Conservation (phyloP, 1,140 invertebrate genomes). For the Oryzaephilus surinamensis region DNA sequence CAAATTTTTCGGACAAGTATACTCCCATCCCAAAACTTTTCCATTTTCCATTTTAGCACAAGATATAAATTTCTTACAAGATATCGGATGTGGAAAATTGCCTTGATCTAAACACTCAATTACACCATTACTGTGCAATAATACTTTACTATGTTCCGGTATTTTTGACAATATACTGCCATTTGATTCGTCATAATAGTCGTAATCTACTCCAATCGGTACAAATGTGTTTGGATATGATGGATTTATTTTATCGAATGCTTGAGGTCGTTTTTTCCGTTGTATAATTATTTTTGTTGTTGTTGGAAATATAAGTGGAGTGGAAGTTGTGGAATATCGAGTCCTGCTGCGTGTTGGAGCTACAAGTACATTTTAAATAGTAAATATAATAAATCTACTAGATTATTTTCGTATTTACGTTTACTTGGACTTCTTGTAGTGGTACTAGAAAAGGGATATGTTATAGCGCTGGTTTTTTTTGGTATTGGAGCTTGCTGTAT, state of each 20-base stretch:
- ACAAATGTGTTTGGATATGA: constrained; percentile 8
- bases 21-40: constrained; percentile 68
- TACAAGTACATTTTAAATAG: constrained; percentile 1
- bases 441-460: too few species aligned
- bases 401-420: too few species aligned
- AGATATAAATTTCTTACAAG: constrained; percentile 80
- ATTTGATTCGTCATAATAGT: constrained; percentile 56
- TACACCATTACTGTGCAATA: constrained; percentile 45
- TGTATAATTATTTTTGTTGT: constrained; percentile 8
- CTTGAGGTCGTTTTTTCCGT: constrained; percentile 10
- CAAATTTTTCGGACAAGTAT: constrained; percentile 71
- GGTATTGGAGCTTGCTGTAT: constrained; percentile 28
- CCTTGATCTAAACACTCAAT: constrained; percentile 77
- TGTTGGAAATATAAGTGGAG: constrained; percentile 12
- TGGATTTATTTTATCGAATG: constrained; percentile 8
- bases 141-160: constrained; percentile 31
- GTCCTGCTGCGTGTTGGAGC: not conserved
- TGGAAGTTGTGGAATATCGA: constrained; percentile 8
- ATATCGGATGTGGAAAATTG: constrained; percentile 77
- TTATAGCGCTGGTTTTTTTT: constrained; percentile 3
- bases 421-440: too few species aligned
- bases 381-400: too few species aligned
- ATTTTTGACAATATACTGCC: constrained; percentile 42
- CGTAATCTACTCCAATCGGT: constrained; percentile 37
- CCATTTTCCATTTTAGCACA: constrained; percentile 72